phyloP scores from a whole-genome alignment of 2,888 invertebrate species.

The Cacoxenus indagator region DNA sequence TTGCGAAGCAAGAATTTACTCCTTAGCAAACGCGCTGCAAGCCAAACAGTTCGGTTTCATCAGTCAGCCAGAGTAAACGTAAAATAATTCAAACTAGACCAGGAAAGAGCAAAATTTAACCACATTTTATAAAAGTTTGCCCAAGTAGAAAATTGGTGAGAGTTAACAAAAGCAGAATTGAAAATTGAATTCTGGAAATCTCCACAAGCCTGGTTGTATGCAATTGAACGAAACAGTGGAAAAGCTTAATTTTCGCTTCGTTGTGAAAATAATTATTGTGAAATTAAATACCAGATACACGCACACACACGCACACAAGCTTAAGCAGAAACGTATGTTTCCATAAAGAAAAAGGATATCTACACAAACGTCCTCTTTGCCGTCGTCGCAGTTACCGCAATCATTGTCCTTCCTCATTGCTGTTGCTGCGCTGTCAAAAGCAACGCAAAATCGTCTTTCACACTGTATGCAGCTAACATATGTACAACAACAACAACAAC shows the following conservation, averaged over 20 bases:
- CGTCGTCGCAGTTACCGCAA: constrained; percentile 6
- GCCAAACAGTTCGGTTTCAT: constrained; percentile 65
- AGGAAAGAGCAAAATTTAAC: not conserved
- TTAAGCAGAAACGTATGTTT: not conserved
- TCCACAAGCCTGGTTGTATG: not conserved
- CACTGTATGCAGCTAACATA: constrained; percentile 20
- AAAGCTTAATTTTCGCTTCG: not conserved
- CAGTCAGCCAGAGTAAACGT: constrained; percentile 59
- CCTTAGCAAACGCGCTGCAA: constrained; percentile 58
- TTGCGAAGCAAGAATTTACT: constrained; percentile 47
- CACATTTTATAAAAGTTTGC: too few relatives aligned
- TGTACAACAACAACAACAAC: constrained; percentile 38
- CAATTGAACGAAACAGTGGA: not conserved
- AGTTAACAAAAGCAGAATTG: not conserved
- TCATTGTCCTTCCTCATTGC: constrained; percentile 44
- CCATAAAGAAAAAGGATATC: constrained; percentile 11
- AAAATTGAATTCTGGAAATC: not conserved
- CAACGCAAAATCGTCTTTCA: not conserved
- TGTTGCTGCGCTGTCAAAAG: constrained; percentile 41
- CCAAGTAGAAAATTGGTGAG: not conserved
- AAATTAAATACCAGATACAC: not conserved
- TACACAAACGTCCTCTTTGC: not conserved
- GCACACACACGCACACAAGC: not conserved
- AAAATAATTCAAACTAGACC: constrained; percentile 17
- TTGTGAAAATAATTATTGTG: not conserved